Base-by-base conservation (phyloP, 37 sponge, comb jelly and placozoan species). In the Oopsacas minuta region DNA sequence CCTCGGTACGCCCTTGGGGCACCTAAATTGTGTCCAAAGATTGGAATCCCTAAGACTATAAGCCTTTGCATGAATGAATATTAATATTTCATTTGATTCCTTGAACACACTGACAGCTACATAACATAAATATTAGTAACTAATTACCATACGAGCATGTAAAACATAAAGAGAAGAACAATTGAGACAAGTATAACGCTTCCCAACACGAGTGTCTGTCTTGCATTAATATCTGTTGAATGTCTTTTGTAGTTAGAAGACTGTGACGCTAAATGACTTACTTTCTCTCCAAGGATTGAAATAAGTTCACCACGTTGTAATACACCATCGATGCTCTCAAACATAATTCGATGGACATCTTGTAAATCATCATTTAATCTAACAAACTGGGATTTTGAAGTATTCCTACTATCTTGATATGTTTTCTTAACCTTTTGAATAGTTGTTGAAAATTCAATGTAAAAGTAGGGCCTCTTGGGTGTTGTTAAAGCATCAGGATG, bases 301-400 rank as follows among this genome's bases (percentile, higher is more conserved):
- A 98, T 86, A 3, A 94, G 91, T 52, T 98, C 99, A 39, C 99
- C 99, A 52, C 99, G 53, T 87, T 98, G 92, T 1, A 98, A 81
- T 1, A 92, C 96, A 37, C 94, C 94, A 52, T 95, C 99, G 32
- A 98, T 95, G 69, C 95, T 98, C 49, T 98, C 96, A 61, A 95
- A 92, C 99, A 98, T 98, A 81, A 98, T 95, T 37, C 91, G 86
- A 87, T 98, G 99, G 22, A 98, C 99, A 36, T 95, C 99, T 38
- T 93, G 94, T 32, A 98, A 84, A 42, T 98, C 94, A 52, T 93
- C 91, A 38, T 89, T 89, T 52, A 98, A 82, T 0, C 89, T 85
- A 52, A 82, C 85, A 51, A 98, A 84, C 82, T 93, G 91, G 28
- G 85, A 39, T 81, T 84, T 61, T 0, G 82, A 52, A 32, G 38